A percentile compares a stretch with the other conserved stretches of the same genome.
Conservation (phyloP, 1,140 invertebrate species). For the Pseudoatta argentina region DNA sequence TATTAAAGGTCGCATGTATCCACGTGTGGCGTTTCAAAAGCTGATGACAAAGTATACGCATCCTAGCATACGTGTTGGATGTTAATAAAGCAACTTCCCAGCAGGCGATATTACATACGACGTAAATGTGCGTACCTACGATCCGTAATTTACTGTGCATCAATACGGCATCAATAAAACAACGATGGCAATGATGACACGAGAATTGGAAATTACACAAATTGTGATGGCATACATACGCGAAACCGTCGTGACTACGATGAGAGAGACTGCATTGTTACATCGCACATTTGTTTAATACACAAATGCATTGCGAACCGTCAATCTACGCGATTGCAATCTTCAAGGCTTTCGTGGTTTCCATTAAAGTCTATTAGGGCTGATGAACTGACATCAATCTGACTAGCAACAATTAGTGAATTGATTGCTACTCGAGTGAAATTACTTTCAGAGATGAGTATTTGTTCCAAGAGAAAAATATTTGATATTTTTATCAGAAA, state of each 20-base stretch:
- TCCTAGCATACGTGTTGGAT: neutral
- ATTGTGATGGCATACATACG: neutral
- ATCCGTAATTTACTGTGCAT: constrained; percentile 25
- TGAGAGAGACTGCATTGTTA: neutral
- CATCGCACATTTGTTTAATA: constrained; percentile 25
- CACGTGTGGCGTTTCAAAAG: neutral
- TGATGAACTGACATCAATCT: neutral
- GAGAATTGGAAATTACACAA: constrained; percentile 1
- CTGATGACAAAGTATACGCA: neutral
- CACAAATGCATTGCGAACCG: neutral
- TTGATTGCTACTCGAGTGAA: neutral
- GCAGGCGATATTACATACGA: constrained; percentile 7
- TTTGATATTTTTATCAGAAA: neutral
- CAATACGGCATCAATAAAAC: constrained; percentile 34
- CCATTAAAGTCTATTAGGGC: constrained; percentile 21
- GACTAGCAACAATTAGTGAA: neutral
- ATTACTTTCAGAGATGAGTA: neutral
- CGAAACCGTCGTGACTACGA: neutral
- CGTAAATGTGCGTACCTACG: neutral
- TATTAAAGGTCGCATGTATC: constrained; percentile 27
- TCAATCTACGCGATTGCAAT: constrained; percentile 12
- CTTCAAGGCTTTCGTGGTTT: neutral
- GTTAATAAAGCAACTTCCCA: constrained; percentile 32
- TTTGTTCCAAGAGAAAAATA: neutral
- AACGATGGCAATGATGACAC: neutral